phyloP scores from a whole-genome alignment of 2,888 invertebrate species.

The Lithodes maja region DNA sequence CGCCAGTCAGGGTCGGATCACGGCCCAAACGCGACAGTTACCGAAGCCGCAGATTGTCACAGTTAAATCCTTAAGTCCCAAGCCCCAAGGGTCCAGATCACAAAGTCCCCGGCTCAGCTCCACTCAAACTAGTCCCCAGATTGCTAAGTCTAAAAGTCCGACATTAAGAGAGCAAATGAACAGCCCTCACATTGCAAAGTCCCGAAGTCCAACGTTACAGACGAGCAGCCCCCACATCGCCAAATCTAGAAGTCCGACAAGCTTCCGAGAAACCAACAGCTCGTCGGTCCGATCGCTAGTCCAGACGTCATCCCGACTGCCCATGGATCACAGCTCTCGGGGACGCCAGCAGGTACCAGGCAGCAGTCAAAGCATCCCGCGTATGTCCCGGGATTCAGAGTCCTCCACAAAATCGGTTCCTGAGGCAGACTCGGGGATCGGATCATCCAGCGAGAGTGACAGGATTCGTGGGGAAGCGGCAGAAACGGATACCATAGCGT shows the following conservation, averaged over 20 bases:
- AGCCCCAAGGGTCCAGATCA: slow-evolving; percentile 20
- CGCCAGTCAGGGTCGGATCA: slow-evolving; percentile 33
- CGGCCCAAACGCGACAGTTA: slow-evolving; percentile 60
- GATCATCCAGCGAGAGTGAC: slow-evolving; percentile 68
- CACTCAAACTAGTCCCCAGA: background rate
- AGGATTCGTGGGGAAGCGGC: slow-evolving; percentile 46
- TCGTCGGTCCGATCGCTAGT: slow-evolving; percentile 20
- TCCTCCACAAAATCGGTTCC: slow-evolving; percentile 58
- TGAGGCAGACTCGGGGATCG: slow-evolving; percentile 66
- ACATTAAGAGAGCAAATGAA: background rate
- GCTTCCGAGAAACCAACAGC: background rate
- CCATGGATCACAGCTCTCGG: slow-evolving; percentile 5
- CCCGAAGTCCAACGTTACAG: slow-evolving; percentile 20
- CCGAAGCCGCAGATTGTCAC: slow-evolving; percentile 63
- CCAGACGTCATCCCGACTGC: slow-evolving; percentile 14
- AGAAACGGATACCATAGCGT: slow-evolving; percentile 49
- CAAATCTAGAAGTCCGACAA: no score
- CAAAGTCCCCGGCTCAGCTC: background rate
- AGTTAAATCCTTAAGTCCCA: slow-evolving; percentile 57
- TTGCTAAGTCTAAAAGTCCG: slow-evolving; percentile 20
- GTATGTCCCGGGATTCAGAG: slow-evolving; percentile 60
- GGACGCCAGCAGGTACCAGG: slow-evolving; percentile 6
- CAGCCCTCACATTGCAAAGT: background rate
- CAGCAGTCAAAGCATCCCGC: slow-evolving; percentile 17
- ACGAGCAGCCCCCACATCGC: slow-evolving; percentile 2